Evolutionary conservation across 2,888 invertebrate genomes (phyloP).

Genomic region (Lasius fuliginosus): DNA sequence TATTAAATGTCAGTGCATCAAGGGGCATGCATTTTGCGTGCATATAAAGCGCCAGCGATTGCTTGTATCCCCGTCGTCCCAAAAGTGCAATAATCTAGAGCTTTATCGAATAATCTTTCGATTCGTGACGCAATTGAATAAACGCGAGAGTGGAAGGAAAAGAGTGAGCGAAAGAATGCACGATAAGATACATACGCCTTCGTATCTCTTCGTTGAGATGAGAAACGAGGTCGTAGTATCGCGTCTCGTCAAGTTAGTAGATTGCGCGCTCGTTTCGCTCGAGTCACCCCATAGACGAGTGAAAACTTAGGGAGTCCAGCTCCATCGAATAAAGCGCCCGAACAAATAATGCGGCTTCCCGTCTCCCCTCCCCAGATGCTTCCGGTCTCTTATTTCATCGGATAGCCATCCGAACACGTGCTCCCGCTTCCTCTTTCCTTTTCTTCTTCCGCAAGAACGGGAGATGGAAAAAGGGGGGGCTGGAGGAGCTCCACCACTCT

Average conservation of each 20-base stretch:
- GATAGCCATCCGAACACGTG: constrained; percentile 83
- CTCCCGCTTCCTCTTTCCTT: constrained; percentile 76
- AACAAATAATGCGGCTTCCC: constrained; percentile 85
- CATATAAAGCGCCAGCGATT: not conserved
- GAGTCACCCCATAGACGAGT: constrained; percentile 69
- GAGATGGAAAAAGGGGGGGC: not conserved
- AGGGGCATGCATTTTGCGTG: not conserved
- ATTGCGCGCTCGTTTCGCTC: constrained; percentile 63
- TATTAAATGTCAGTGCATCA: not conserved
- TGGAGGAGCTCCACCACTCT: constrained; percentile 7
- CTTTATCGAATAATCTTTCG: constrained; percentile 40
- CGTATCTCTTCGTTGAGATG: constrained; percentile 48
- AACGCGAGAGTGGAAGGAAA: constrained; percentile 1
- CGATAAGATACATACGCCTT: constrained; percentile 47
- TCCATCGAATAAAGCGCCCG: constrained; percentile 78
- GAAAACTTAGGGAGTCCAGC: constrained; percentile 58
- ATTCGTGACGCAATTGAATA: constrained; percentile 35
- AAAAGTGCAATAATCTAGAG: constrained; percentile 13
- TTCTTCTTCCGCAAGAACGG: constrained; percentile 39
- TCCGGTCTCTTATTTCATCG: constrained; percentile 86
- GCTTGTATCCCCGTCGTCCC: not conserved
- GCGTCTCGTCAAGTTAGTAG: constrained; percentile 62
- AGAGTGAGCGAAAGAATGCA: not conserved
- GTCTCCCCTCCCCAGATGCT: constrained; percentile 82
- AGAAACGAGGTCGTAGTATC: constrained; percentile 49